Evolutionary conservation across 2,797 vertebrate genomes (phyloP).

Genomic region (Hafferia zeledoni): DNA sequence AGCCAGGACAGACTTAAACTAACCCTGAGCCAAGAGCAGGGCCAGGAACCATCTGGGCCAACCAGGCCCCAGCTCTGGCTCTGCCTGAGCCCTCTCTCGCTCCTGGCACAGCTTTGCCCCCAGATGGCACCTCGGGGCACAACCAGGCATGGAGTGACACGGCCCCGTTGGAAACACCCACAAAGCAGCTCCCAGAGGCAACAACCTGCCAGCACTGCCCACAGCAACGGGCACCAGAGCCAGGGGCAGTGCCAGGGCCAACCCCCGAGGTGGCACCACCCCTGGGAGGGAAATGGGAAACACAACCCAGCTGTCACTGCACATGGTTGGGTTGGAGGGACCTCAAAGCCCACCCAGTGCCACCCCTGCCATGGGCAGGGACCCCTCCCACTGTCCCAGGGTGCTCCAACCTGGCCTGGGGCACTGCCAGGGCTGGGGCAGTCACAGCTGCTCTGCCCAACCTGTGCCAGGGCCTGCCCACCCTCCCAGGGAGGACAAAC

Average conservation of each 20-base stretch:
- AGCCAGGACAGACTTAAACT: constrained; percentile 6
- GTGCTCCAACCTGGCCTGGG: no score
- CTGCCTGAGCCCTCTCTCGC: neutral
- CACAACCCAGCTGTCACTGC: neutral
- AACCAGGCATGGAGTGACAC: neutral
- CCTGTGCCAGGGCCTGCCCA: neutral
- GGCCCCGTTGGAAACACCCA: neutral
- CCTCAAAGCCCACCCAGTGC: rapidly evolving
- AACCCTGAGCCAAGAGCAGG: neutral
- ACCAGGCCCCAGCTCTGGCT: neutral
- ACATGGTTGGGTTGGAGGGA: neutral
- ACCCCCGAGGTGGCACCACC: neutral
- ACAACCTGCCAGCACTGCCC: neutral
- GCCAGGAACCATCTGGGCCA: constrained; percentile 36
- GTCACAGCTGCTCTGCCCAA: no score
- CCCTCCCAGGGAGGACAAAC: neutral
- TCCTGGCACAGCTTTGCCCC: rapidly evolving
- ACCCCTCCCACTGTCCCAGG: no score
- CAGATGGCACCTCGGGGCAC: neutral
- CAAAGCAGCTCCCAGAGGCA: neutral
- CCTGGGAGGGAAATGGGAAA: rapidly evolving
- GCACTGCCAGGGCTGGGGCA: no score
- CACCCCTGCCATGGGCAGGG: neutral
- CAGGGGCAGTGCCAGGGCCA: rapidly evolving
- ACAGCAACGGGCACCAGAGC: neutral